Conservation (phyloP, 2,888 invertebrate genomes). For the Zele albiditarsus region DNA sequence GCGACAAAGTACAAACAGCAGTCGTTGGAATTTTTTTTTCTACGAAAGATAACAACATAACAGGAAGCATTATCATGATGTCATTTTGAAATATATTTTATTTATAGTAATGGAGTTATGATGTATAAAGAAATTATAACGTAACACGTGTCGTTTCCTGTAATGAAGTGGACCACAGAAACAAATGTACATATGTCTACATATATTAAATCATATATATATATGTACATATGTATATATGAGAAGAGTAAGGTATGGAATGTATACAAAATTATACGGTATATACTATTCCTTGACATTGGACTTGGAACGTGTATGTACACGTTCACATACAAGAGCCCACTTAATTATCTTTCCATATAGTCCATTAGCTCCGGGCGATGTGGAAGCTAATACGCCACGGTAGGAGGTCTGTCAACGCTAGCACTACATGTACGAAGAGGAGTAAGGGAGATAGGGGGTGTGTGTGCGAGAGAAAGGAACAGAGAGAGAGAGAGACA, state of each 20-base stretch:
- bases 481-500: slow-evolving; percentile 44
- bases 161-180: not conserved
- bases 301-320: slow-evolving; percentile 4
- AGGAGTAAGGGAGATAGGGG: slow-evolving; percentile 34
- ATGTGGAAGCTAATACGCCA: slow-evolving; percentile 45
- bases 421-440: slow-evolving; percentile 25
- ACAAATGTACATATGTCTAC: not conserved
- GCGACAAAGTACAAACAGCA: too few relatives aligned
- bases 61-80: not conserved
- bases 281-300: not conserved
- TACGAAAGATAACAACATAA: too few relatives aligned
- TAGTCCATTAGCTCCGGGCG: slow-evolving; percentile 50
- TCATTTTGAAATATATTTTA: not conserved
- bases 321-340: slow-evolving; percentile 37
- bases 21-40: too few relatives aligned
- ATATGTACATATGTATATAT: not conserved
- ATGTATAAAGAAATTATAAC: slow-evolving; percentile 7
- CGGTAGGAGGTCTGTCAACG: slow-evolving; percentile 43
- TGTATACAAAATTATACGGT: not conserved
- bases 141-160: slow-evolving; percentile 15
- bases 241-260: not conserved
- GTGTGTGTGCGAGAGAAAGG: slow-evolving; percentile 41
- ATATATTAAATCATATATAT: not conserved
- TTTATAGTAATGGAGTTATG: not conserved
- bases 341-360: slow-evolving; percentile 50